Evolutionary conservation across 2,888 invertebrate species (phyloP).

Genomic region (Lucinisca nassula): DNA sequence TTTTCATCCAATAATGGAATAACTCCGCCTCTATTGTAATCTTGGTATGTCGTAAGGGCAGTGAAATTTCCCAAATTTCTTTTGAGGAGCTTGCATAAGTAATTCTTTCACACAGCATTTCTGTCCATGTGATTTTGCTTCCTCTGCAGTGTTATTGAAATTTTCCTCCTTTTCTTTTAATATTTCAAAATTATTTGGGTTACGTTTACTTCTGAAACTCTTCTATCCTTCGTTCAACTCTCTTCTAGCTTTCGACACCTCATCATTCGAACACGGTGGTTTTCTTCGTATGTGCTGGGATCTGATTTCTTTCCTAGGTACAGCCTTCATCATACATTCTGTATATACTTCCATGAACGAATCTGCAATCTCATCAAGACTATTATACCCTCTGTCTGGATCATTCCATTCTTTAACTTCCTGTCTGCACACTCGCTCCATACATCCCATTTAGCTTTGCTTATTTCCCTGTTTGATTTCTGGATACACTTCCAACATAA

Average conservation of each 20-base stretch:
- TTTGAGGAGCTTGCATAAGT: neutral
- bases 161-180: neutral
- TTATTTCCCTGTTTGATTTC: neutral
- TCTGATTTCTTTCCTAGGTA: neutral
- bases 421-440: neutral
- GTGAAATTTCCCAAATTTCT: slow-evolving; percentile 15
- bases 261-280: slow-evolving; percentile 10
- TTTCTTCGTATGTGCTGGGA: slow-evolving; percentile 2
- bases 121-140: slow-evolving; percentile 3
- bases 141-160: neutral
- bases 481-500: neutral
- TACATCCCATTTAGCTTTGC: neutral
- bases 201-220: neutral
- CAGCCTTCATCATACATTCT: slow-evolving; percentile 6
- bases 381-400: neutral
- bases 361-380: slow-evolving; percentile 9
- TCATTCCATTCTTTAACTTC: slow-evolving; percentile 12
- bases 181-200: slow-evolving; percentile 2
- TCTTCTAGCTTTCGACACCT: neutral
- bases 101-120: slow-evolving; percentile 1
- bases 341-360: slow-evolving; percentile 10
- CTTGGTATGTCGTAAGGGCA: slow-evolving; percentile 14
- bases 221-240: slow-evolving; percentile 6
- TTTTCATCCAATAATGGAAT: slow-evolving; percentile 2
- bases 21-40: neutral